Conservation (phyloP, 2,113 vertebrate species). For the Mustelus asterias region DNA sequence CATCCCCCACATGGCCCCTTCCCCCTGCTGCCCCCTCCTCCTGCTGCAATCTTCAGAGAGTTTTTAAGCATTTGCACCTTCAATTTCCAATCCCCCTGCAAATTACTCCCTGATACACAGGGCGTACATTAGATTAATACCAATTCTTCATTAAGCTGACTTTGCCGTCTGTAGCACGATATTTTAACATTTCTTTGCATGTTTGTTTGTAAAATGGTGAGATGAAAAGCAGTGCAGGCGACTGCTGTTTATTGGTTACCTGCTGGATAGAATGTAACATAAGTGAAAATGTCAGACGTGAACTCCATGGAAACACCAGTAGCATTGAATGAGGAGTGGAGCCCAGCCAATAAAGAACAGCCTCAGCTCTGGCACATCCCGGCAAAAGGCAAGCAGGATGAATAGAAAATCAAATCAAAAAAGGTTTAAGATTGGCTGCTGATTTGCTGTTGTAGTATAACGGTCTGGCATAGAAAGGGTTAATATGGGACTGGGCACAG, state of each 20-base stretch:
- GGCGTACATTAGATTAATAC: not conserved
- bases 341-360: not conserved
- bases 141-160: not conserved
- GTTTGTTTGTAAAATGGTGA: not conserved
- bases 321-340: not conserved
- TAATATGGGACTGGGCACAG: too few species aligned
- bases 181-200: not conserved
- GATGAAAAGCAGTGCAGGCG: not conserved
- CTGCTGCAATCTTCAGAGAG: not conserved
- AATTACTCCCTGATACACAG: not conserved
- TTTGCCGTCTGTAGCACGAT: not conserved
- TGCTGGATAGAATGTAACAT: not conserved
- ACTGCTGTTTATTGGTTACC: not conserved
- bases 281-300: not conserved
- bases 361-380: not conserved
- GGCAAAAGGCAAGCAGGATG: not conserved
- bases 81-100: not conserved
- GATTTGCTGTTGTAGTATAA: not conserved
- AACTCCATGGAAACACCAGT: not conserved
- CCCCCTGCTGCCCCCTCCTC: too few species aligned
- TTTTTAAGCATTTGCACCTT: not conserved
- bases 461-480: too few species aligned
- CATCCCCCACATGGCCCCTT: too few species aligned
- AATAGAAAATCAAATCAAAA: not conserved
- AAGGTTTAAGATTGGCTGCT: not conserved